Evolutionary conservation across 2,888 invertebrate genomes (phyloP).

Genomic region (Dione vanillae): DNA sequence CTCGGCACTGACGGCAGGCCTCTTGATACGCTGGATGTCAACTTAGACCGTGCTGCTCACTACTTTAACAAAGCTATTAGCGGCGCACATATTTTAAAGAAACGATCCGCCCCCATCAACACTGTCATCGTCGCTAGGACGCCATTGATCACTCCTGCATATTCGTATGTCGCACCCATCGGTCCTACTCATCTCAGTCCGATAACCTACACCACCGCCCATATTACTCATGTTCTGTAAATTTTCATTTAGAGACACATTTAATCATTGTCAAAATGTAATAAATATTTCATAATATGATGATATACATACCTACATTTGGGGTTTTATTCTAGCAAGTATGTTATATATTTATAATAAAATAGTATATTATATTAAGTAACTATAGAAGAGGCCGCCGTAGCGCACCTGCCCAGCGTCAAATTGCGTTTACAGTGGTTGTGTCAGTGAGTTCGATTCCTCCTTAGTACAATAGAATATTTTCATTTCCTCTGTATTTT

Average conservation of each 20-base stretch:
- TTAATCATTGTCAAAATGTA: background rate
- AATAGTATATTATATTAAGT: background rate
- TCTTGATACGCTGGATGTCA: conserved; percentile 73
- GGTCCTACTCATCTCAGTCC: background rate
- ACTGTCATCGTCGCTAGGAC: conserved; percentile 44
- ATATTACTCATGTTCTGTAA: background rate
- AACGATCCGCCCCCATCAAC: conserved; percentile 58
- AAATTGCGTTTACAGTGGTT: too few relatives aligned
- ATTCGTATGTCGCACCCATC: conserved; percentile 53
- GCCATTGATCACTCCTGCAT: conserved; percentile 49
- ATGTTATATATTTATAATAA: background rate
- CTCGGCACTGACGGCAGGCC: conserved; percentile 73
- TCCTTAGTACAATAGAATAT: too few relatives aligned
- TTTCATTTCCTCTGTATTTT: too few relatives aligned
- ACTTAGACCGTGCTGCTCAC: conserved; percentile 74
- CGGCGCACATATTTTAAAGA: conserved; percentile 58
- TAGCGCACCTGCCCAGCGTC: too few relatives aligned
- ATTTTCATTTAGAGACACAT: background rate
- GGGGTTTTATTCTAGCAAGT: too few relatives aligned
- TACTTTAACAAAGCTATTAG: conserved; percentile 64
- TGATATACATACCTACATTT: background rate
- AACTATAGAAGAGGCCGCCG: too few relatives aligned
- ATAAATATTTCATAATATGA: background rate
- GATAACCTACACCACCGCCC: background rate
- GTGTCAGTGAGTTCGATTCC: too few relatives aligned